Percentiles rank a stretch among this genome's conserved stretches.
Evolutionary conservation across 2,113 vertebrate species (phyloP).

Genomic region (Fulica atra): DNA sequence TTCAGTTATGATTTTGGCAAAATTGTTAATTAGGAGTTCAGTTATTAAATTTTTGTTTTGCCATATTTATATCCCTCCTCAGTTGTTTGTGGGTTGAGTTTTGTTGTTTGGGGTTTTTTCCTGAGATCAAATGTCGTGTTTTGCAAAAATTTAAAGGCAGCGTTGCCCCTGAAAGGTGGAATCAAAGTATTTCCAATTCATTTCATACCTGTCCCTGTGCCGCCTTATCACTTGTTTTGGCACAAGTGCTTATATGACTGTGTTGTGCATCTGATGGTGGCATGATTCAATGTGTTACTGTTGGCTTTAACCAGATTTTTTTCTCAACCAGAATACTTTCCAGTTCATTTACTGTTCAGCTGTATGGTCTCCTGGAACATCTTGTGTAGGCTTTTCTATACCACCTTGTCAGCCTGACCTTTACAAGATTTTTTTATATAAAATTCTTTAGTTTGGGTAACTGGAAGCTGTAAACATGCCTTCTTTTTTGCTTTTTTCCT

Average conservation of each 20-base stretch:
- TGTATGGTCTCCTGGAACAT: background rate
- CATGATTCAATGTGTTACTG: background rate
- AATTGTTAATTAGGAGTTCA: background rate
- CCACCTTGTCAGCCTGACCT: background rate
- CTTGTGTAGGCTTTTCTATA: background rate
- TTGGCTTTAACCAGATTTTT: background rate
- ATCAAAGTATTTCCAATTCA: background rate
- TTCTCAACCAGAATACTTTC: background rate
- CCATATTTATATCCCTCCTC: background rate
- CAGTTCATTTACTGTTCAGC: background rate
- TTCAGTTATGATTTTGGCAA: background rate
- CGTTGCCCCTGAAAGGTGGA: background rate
- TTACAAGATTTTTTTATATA: background rate
- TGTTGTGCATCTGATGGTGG: background rate
- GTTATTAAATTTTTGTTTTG: background rate
- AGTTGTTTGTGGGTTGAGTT: background rate
- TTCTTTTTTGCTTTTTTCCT: background rate
- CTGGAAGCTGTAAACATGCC: background rate
- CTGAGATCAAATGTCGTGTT: background rate
- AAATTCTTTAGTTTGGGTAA: background rate
- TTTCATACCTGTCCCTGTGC: background rate
- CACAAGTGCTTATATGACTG: background rate
- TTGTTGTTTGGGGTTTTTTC: background rate
- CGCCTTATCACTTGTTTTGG: background rate
- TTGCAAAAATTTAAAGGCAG: background rate